Conservation (phyloP, 2,797 vertebrate genomes). For the Picus viridis region DNA sequence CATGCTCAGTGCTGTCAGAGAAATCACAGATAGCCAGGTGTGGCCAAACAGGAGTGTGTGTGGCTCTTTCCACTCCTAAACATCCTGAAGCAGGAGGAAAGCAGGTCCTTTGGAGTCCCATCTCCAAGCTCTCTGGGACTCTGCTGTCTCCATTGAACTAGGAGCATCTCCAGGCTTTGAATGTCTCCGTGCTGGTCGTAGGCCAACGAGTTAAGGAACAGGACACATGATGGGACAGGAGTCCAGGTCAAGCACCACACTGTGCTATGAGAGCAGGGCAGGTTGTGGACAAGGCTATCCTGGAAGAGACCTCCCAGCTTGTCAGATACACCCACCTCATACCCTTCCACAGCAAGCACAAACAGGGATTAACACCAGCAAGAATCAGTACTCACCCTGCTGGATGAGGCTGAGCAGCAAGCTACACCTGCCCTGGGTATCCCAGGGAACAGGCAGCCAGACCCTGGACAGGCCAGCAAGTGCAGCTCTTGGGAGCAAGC, state of each 20-base stretch:
- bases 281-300: not conserved
- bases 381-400: not conserved
- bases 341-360: not conserved
- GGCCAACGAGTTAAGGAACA: not conserved
- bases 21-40: accelerated
- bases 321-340: not conserved
- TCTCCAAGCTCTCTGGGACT: not conserved
- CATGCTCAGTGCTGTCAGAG: not conserved
- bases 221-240: not conserved
- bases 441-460: not conserved
- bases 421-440: not conserved
- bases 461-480: not conserved
- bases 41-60: not conserved
- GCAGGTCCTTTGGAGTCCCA: not conserved
- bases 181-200: not conserved
- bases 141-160: no score
- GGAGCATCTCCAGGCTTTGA: not conserved
- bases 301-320: not conserved
- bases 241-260: not conserved
- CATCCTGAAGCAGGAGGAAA: not conserved
- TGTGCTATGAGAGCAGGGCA: not conserved
- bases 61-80: not conserved
- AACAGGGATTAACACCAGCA: not conserved
- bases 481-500: not conserved
- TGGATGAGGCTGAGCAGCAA: not conserved